Percentiles rank a stretch among this genome's conserved stretches.
phyloP scores from a whole-genome alignment of 2,888 invertebrate species.

The Dysmachus trigonus region DNA sequence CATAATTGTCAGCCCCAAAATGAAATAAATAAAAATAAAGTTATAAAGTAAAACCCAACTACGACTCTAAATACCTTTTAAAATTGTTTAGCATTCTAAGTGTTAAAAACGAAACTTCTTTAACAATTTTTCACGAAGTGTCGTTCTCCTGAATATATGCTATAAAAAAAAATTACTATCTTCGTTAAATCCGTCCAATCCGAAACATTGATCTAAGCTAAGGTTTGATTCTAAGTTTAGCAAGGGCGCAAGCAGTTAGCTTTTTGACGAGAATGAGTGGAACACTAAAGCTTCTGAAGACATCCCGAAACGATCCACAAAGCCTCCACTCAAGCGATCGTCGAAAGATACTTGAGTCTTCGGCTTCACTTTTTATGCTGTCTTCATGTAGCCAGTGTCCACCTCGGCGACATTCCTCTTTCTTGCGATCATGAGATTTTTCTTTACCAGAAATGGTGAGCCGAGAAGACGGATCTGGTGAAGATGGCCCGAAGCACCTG shows the following conservation, averaged over 20 bases:
- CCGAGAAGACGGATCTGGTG: neutral
- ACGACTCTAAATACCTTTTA: too few relatives aligned
- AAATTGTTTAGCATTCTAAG: neutral
- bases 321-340: neutral
- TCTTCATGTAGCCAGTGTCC: neutral
- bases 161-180: neutral
- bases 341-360: neutral
- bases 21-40: too few relatives aligned
- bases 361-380: neutral
- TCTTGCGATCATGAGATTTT: neutral
- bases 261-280: neutral
- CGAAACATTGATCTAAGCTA: neutral
- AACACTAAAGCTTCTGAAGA: neutral
- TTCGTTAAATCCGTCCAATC: neutral
- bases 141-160: neutral
- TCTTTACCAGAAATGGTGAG: neutral
- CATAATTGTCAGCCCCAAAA: too few relatives aligned
- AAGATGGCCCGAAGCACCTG: neutral
- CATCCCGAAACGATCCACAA: neutral
- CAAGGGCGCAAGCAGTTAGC: neutral
- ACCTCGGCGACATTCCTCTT: neutral
- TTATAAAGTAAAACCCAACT: too few relatives aligned
- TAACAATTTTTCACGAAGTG: neutral
- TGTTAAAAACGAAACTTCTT: neutral
- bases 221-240: neutral